phyloP scores from a whole-genome alignment of 2,113 vertebrate genomes.

The Prinia subflava region DNA sequence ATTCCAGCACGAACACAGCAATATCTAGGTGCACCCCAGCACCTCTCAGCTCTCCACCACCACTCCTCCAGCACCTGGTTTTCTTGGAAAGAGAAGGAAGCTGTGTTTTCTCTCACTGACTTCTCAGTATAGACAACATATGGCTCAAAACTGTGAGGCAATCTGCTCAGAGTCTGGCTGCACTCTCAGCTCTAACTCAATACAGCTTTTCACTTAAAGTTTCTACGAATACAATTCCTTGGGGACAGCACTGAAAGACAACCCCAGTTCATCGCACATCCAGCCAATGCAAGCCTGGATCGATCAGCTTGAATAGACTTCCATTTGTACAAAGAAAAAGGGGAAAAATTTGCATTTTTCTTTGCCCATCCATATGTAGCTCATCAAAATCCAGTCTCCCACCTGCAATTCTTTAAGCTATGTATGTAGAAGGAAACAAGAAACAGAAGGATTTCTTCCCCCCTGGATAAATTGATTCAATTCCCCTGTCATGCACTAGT shows the following conservation, averaged over 20 bases:
- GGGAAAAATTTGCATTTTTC: background rate
- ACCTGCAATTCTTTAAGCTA: background rate
- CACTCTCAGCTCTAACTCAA: background rate
- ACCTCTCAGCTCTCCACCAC: background rate
- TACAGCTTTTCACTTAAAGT: background rate
- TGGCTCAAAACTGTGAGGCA: conserved; percentile 46
- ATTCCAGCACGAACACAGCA: background rate
- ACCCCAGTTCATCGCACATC: background rate
- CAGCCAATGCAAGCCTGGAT: background rate
- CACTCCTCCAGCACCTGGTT: background rate
- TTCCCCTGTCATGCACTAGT: conserved; percentile 11
- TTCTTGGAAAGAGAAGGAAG: conserved; percentile 44
- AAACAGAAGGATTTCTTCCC: background rate
- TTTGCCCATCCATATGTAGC: background rate
- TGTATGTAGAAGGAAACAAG: background rate
- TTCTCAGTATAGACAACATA: conserved; percentile 57
- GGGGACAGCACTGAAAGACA: background rate
- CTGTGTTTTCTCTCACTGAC: conserved; percentile 18
- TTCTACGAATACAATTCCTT: background rate
- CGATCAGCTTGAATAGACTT: background rate
- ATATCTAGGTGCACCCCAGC: background rate
- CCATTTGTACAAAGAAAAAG: background rate
- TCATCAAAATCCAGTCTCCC: background rate
- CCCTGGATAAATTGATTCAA: conserved; percentile 9
- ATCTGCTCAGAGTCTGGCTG: conserved; percentile 47